A percentile compares a stretch with the other conserved stretches of the same genome.
Evolutionary conservation across 2,888 invertebrate species (phyloP).

Genomic region (Coenonympha arcania): DNA sequence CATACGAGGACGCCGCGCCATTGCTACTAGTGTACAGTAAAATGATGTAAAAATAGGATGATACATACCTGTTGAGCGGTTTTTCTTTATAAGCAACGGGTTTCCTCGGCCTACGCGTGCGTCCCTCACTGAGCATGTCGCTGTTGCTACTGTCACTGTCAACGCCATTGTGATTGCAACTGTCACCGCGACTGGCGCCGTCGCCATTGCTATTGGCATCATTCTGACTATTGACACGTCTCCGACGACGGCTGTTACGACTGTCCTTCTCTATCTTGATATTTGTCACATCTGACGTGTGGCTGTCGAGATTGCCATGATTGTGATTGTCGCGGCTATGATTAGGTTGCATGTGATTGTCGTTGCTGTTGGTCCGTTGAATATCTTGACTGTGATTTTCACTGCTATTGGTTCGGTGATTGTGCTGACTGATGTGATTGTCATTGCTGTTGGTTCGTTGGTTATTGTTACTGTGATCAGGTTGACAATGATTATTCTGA

Average conservation of each 20-base stretch:
- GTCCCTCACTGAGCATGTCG: conserved; percentile 32
- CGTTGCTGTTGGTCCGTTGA: conserved; percentile 6
- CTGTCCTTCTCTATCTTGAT: background rate
- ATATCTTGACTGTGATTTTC: background rate
- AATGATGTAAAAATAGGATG: background rate
- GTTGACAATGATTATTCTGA: background rate
- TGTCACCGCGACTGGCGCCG: conserved; percentile 5
- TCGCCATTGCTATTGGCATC: conserved; percentile 15
- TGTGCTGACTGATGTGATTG: background rate
- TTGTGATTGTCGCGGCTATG: background rate
- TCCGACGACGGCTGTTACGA: background rate
- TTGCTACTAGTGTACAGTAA: no score
- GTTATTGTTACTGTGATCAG: background rate
- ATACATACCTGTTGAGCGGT: conserved; percentile 51
- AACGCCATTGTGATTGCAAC: conserved; percentile 32
- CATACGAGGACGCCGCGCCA: no score
- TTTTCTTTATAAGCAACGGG: conserved; percentile 60
- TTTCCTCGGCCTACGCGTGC: conserved; percentile 46
- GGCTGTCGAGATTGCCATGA: background rate
- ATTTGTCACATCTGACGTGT: background rate
- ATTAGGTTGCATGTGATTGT: background rate
- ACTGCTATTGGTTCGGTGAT: background rate
- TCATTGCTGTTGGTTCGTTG: background rate
- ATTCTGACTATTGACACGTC: background rate
- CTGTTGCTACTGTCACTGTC: conserved; percentile 33